phyloP scores from a whole-genome alignment of 2,888 invertebrate species.

The Biston stratarius region DNA sequence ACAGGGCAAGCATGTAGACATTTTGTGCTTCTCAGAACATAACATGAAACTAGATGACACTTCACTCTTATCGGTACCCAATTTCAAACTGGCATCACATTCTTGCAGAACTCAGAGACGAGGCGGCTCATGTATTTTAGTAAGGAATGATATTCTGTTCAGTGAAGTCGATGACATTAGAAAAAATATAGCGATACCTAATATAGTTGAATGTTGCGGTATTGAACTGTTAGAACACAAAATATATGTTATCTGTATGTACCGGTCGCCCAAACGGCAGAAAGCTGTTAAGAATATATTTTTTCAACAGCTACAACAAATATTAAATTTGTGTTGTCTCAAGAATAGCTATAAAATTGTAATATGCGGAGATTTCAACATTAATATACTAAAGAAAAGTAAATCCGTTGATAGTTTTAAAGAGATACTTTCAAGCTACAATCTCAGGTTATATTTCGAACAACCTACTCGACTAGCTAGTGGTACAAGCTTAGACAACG shows the following conservation, averaged over 20 bases:
- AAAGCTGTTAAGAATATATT: neutral
- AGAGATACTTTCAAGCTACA: neutral
- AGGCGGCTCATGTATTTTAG: slow-evolving; percentile 4
- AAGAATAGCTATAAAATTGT: neutral
- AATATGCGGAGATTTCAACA: too few relatives aligned
- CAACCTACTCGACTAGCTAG: neutral
- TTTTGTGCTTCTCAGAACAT: slow-evolving; percentile 5
- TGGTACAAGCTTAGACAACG: neutral
- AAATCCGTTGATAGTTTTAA: neutral
- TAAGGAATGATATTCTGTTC: neutral
- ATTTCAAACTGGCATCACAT: neutral
- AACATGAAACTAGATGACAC: neutral
- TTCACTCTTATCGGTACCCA: neutral
- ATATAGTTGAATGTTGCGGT: neutral
- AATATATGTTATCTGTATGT: neutral
- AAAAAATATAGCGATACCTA: neutral
- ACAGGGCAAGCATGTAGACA: neutral
- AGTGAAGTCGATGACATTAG: neutral
- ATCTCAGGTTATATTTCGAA: neutral
- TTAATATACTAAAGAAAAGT: neutral
- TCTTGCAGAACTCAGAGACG: slow-evolving; percentile 2
- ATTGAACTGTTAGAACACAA: slow-evolving; percentile 1
- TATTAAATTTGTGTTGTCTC: neutral
- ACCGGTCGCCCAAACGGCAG: neutral
- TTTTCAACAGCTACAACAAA: neutral